A percentile compares a stretch with the other conserved stretches of the same genome.
Evolutionary conservation across 2,113 vertebrate species (phyloP).

Genomic region (Microcebus tavaratra): DNA sequence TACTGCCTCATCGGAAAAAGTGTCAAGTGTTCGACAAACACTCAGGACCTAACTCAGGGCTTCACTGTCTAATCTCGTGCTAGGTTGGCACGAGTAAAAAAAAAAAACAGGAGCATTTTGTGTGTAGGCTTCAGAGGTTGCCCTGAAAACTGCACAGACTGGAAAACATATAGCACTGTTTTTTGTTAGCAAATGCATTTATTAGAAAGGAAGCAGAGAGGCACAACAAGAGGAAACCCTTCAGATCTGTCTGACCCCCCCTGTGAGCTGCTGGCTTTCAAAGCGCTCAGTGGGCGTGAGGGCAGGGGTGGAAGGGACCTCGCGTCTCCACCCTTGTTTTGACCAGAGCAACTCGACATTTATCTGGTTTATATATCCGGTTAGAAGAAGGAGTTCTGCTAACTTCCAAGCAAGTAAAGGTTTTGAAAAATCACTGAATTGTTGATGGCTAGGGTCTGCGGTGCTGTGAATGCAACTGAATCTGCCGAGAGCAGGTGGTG

Average conservation of each 20-base stretch:
- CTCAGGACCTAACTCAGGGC: not conserved
- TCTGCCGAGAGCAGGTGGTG: not conserved
- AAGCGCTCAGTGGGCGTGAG: not conserved
- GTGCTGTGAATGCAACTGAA: not conserved
- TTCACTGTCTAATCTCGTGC: not conserved
- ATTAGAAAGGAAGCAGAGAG: not conserved
- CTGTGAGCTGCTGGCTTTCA: not conserved
- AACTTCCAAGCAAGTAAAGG: not conserved
- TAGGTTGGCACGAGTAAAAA: not conserved
- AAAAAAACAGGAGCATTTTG: not conserved
- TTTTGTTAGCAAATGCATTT: not conserved
- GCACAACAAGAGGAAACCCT: not conserved
- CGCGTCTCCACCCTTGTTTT: not conserved
- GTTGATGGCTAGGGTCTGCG: not conserved
- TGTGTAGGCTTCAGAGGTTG: not conserved
- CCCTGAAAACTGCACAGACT: not conserved
- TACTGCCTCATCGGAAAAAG: not conserved
- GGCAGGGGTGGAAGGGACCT: not conserved
- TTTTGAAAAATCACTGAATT: not conserved
- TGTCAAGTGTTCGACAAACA: not conserved
- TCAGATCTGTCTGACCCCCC: not conserved
- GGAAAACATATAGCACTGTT: fast-evolving
- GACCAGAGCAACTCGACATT: not conserved
- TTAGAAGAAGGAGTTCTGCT: not conserved
- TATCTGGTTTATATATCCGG: not conserved